Conservation (phyloP, 2,797 vertebrate species). For the Siniperca scherzeri region DNA sequence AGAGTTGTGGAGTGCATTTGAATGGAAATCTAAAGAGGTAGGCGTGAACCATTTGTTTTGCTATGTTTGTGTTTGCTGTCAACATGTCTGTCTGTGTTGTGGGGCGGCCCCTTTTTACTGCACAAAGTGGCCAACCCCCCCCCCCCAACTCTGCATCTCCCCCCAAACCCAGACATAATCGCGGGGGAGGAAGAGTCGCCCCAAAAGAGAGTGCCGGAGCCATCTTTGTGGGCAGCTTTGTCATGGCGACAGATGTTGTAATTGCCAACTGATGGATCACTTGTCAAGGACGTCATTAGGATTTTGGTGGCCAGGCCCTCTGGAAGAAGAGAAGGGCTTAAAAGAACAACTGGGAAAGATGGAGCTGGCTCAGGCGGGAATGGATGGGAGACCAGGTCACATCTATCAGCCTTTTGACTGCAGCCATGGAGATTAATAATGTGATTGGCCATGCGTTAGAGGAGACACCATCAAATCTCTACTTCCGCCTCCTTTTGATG, state of each 20-base stretch:
- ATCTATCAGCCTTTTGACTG: slow-evolving; percentile 81
- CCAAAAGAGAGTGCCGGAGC: slow-evolving; percentile 75
- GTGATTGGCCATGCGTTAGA: slow-evolving; percentile 83
- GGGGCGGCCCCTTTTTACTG: slow-evolving; percentile 82
- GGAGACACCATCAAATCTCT: slow-evolving; percentile 66
- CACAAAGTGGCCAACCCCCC: slow-evolving; percentile 80
- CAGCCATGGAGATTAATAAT: slow-evolving; percentile 81
- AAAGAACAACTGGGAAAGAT: slow-evolving; percentile 78
- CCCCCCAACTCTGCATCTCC: slow-evolving; percentile 64
- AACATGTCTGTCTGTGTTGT: slow-evolving; percentile 89
- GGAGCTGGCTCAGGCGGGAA: slow-evolving; percentile 71
- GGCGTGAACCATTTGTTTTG: slow-evolving; percentile 92
- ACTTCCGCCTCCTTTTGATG: slow-evolving; percentile 61
- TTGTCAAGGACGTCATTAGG: slow-evolving; percentile 86
- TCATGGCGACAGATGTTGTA: slow-evolving; percentile 90
- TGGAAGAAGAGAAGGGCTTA: slow-evolving; percentile 78
- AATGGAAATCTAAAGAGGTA: slow-evolving; percentile 91
- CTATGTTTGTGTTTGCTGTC: slow-evolving; percentile 92
- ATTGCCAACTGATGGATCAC: slow-evolving; percentile 91
- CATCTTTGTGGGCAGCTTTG: slow-evolving; percentile 83
- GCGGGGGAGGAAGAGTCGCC: slow-evolving; percentile 77
- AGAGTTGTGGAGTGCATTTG: slow-evolving; percentile 88
- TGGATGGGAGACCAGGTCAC: slow-evolving; percentile 73
- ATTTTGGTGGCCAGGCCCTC: slow-evolving; percentile 67
- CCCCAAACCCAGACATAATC: slow-evolving; percentile 79